Conservation (phyloP, 2,888 invertebrate species). For the Synergus japonicus region DNA sequence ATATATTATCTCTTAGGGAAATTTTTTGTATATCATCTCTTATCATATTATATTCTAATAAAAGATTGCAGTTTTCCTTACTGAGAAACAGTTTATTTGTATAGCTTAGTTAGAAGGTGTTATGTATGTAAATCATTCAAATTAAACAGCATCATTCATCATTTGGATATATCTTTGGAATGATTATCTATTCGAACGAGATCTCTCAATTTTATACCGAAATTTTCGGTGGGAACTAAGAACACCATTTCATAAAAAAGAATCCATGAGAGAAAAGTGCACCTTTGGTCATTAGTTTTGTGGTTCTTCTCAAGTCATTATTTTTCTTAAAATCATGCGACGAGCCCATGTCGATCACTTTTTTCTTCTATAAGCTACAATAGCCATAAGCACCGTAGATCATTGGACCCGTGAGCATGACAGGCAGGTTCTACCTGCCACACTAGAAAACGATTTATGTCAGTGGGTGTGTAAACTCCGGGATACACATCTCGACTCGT, state of each 20-base stretch:
- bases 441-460: slow-evolving; percentile 39
- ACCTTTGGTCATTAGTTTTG: slow-evolving; percentile 14
- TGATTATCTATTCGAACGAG: neutral
- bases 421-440: slow-evolving; percentile 36
- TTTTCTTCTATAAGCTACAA: neutral
- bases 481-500: slow-evolving; percentile 21
- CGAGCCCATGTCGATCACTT: slow-evolving; percentile 39
- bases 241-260: neutral
- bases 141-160: neutral
- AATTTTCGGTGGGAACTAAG: neutral
- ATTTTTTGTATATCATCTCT: too few species aligned
- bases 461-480: slow-evolving; percentile 36
- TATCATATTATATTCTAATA: too few species aligned
- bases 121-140: too few species aligned
- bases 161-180: neutral
- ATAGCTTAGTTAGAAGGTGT: too few species aligned
- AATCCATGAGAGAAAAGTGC: slow-evolving; percentile 6
- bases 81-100: too few species aligned
- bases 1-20: too few species aligned
- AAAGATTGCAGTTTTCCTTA: too few species aligned
- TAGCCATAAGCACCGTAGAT: slow-evolving; percentile 16
- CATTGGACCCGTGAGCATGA: slow-evolving; percentile 34
- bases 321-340: slow-evolving; percentile 34
- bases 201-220: neutral
- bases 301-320: slow-evolving; percentile 23